Conservation (phyloP, 53 echinoderm and acorn worm species). For the Mesocentrotus franciscanus region DNA sequence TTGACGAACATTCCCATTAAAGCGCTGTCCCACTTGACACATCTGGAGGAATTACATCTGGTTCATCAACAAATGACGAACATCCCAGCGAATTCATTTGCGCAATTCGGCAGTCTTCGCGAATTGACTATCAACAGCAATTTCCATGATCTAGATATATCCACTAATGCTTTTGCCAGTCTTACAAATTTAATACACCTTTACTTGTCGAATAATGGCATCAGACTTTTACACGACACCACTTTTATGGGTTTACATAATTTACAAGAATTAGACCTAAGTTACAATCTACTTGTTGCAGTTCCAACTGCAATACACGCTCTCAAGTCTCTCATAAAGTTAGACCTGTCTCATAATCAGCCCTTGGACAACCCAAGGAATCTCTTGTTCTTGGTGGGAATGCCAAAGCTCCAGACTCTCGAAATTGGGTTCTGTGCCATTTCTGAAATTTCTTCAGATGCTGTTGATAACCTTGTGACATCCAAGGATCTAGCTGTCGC, state of each 20-base stretch:
- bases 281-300: constrained; percentile 20
- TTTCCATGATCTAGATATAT: not conserved
- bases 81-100: constrained; percentile 11
- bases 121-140: not conserved
- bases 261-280: constrained; percentile 48
- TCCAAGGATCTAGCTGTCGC: not conserved
- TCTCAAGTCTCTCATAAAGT: not conserved
- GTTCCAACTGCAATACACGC: not conserved
- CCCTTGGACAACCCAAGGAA: not conserved
- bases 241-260: not conserved
- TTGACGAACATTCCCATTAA: not conserved
- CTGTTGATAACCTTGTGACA: not conserved
- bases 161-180: not conserved
- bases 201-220: not conserved
- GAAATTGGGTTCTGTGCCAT: constrained; percentile 47
- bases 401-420: constrained; percentile 34
- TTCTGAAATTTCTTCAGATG: not conserved
- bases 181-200: not conserved
- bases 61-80: not conserved
- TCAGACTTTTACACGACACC: not conserved
- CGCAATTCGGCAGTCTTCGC: not conserved
- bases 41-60: constrained; percentile 1
- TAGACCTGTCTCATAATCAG: constrained; percentile 29
- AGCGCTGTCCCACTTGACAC: not conserved
- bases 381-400: not conserved